Evolutionary conservation across 2,113 vertebrate genomes (phyloP), one percentile per base, ranked within the genome.

Genomic region (Setophaga kirtlandii): DNA sequence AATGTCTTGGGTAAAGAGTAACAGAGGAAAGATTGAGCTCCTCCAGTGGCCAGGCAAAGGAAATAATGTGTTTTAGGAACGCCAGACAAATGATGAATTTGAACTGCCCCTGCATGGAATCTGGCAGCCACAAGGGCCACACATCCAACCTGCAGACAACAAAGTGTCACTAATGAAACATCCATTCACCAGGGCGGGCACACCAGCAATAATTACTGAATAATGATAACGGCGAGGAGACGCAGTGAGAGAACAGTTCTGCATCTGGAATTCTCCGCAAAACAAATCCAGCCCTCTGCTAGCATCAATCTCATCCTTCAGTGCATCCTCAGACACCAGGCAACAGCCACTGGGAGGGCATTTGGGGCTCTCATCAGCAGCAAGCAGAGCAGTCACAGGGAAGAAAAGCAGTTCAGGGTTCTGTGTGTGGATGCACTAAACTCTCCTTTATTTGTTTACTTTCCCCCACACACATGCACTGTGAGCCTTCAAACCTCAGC

Each of bases 151-250:
- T 59, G 18, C 1, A 59, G 25, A 58, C 18, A 47, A 1, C 5
- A 6, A 59, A 60, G 37, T 20, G 58, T 24, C n/a, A 31, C 30
- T 23, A 52, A 12, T 5, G 65, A 82, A 52, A 22, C 10, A 35
- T 15, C 15, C 12, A 0, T 25, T 75, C 37, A 49, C 9, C 22
- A 53, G 59, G 30, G 60, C 2, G 0, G 33, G 7, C 30, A 18
- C 7, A 0, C 17, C 24, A 90, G 39, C 1, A 33, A 12, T 30
- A 73, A 85, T 50, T 63, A 78, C 10, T 76, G 52, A 88, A 58
- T 31, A 53, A 73, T 7, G 4, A n/a, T 46, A 55, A 35, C 0
- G 9, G 9, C 0, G 0, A 15, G 11, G 23, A 5, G 15, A 62
- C 11, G 49, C 17, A 60, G 41, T 52, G 28, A 81, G 33, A 30